Percentiles rank a stretch among this genome's conserved stretches.
Conservation (phyloP, 2,888 invertebrate species). For the Nomada ruficornis region DNA sequence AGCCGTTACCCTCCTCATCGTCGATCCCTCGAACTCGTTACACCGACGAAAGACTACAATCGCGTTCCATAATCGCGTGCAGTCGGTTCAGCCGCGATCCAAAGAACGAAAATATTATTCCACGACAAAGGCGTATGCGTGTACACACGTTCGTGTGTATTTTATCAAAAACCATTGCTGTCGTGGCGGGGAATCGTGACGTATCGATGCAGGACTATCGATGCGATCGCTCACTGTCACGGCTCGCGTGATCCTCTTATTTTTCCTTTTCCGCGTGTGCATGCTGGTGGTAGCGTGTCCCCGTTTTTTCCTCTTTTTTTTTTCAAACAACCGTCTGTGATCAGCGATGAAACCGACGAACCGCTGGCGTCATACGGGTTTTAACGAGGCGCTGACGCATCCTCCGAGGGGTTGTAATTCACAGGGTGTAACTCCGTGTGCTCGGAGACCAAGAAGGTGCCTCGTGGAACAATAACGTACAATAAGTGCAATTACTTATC, state of each 20-base stretch:
- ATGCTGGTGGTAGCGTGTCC: not conserved
- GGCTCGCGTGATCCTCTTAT: slow-evolving; percentile 32
- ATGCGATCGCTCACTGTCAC: slow-evolving; percentile 53
- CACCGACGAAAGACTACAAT: not conserved
- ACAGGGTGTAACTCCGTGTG: slow-evolving; percentile 47
- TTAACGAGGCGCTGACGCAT: slow-evolving; percentile 65
- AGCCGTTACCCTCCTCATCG: not conserved
- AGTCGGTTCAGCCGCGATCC: not conserved
- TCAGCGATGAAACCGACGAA: slow-evolving; percentile 19
- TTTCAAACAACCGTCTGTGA: not conserved
- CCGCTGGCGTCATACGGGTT: slow-evolving; percentile 17
- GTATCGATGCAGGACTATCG: slow-evolving; percentile 49
- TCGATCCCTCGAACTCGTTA: not conserved
- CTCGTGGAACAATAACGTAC: slow-evolving; percentile 38
- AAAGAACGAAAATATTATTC: slow-evolving; percentile 35
- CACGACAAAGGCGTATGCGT: slow-evolving; percentile 1
- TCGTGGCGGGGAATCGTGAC: slow-evolving; percentile 42
- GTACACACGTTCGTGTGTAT: slow-evolving; percentile 1
- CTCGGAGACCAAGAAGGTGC: slow-evolving; percentile 20
- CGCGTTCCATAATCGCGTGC: slow-evolving; percentile 24
- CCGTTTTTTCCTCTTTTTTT: slow-evolving; percentile 1
- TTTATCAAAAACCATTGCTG: slow-evolving; percentile 39
- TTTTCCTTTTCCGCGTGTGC: slow-evolving; percentile 6
- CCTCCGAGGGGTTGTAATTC: slow-evolving; percentile 61
- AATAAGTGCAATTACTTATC: no score